Percentiles rank a stretch among this genome's conserved stretches.
phyloP scores from a whole-genome alignment of 2,888 invertebrate genomes.

The Deilephila porcellus region DNA sequence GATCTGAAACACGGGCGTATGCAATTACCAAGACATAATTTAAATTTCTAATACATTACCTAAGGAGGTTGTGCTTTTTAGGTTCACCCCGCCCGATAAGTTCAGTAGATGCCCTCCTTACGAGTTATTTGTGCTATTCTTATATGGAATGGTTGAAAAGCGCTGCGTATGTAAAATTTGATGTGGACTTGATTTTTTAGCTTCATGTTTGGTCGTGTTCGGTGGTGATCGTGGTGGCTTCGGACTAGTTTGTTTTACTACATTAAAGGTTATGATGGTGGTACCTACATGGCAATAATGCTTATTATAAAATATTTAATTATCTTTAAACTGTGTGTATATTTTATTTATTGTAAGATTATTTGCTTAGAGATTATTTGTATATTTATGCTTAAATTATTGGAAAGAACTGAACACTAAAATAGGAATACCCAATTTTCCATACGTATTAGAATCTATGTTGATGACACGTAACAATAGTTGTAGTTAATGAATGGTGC shows the following conservation, averaged over 20 bases:
- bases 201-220: background rate
- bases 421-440: too few relatives aligned
- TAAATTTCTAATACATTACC: constrained; percentile 40
- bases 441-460: too few relatives aligned
- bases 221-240: too few relatives aligned
- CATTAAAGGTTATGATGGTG: background rate
- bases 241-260: background rate
- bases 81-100: constrained; percentile 32
- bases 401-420: too few relatives aligned
- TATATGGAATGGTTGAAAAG: constrained; percentile 12
- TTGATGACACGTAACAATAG: too few relatives aligned
- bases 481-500: too few relatives aligned
- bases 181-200: background rate
- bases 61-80: constrained; percentile 25
- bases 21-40: constrained; percentile 33
- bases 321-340: too few relatives aligned
- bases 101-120: constrained; percentile 41
- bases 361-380: too few relatives aligned
- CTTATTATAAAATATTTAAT: too few relatives aligned
- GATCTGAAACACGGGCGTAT: constrained; percentile 33
- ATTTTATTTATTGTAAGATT: too few relatives aligned
- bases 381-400: too few relatives aligned
- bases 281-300: too few relatives aligned
- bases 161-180: constrained; percentile 18
- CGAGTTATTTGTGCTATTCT: constrained; percentile 30